Conservation (phyloP, 1,140 invertebrate species). For the Drosophila orosa region DNA sequence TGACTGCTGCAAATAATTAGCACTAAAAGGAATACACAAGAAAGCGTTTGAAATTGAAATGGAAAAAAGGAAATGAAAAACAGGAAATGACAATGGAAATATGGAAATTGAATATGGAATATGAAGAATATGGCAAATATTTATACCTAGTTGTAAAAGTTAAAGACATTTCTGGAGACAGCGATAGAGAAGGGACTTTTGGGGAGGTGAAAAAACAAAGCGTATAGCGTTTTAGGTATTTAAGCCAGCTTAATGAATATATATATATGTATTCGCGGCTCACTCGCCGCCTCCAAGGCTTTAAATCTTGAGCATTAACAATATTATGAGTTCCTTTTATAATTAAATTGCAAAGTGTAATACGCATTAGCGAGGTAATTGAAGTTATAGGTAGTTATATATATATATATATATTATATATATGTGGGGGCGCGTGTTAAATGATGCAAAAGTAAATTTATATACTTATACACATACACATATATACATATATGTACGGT, state of each 20-base stretch:
- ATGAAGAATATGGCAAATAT: constrained; percentile 30
- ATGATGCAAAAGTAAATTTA: constrained; percentile 53
- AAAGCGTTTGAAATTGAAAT: constrained; percentile 49
- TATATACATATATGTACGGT: constrained; percentile 50
- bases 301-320: constrained; percentile 81
- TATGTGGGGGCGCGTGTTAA: constrained; percentile 43
- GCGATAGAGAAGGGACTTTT: constrained; percentile 9
- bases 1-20: constrained; percentile 69
- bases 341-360: constrained; percentile 54
- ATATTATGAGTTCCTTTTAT: constrained; percentile 72
- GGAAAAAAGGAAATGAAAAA: constrained; percentile 15
- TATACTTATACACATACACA: constrained; percentile 46
- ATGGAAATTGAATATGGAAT: not conserved
- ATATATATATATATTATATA: constrained; percentile 40
- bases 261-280: constrained; percentile 19
- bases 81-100: not conserved
- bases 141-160: constrained; percentile 46
- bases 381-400: constrained; percentile 65
- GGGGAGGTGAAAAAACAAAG: constrained; percentile 36
- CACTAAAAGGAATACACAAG: constrained; percentile 26
- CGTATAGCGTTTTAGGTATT: constrained; percentile 41
- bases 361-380: constrained; percentile 66
- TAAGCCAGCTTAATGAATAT: constrained; percentile 67
- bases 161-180: constrained; percentile 23
- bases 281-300: constrained; percentile 67